Base-by-base conservation (phyloP, 2,797 vertebrate genomes). In the Oceanodroma leucorhoa region DNA sequence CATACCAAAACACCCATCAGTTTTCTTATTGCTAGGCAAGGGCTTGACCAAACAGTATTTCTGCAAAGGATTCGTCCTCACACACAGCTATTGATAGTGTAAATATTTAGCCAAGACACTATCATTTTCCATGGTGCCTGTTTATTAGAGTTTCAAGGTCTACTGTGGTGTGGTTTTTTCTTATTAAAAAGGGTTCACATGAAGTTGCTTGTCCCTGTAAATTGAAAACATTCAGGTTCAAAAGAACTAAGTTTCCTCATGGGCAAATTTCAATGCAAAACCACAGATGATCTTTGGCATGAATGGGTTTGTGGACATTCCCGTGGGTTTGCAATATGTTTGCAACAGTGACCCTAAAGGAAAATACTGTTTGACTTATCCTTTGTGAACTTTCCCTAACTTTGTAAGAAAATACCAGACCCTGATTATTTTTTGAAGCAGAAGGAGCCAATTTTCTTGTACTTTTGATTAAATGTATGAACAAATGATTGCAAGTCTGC, bases 271-370 rank as follows among this genome's bases (percentile, higher is more conserved):
- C 90, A 95, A 34, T 58, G 50, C 71, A 93, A 92, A 96, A 67
- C 80, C 48, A 90, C 81, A 93, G 91, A 96, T 83, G 90, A 96
- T 91, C 94, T 95, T 94, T 91, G 86, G 90, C 96, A 93, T 89
- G 80, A 94, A 85, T 30, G 88, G 60, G 0, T 96, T 78, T 92
- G 81, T 95, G 88, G 94, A 95, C 86, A 71, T 75, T 95, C 94
- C 91, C 7, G 2, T 94, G 90, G 90, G 93, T 96, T 65, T 94
- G 81, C 96, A 96, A 95, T 96, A 94, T 94, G 95, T 87, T 95
- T 95, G 80, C 71, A 94, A 88, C 65, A 94, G 82, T 61, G 93
- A 92, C 88, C 88, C 94, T 95, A 89, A 83, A 94, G 94, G 83
- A 97, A 96, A 95, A 96, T 58, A 92, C 30, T 8, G 0, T 87